Base-by-base conservation (phyloP, 2,888 invertebrate genomes). In the Drosophila colorata region DNA sequence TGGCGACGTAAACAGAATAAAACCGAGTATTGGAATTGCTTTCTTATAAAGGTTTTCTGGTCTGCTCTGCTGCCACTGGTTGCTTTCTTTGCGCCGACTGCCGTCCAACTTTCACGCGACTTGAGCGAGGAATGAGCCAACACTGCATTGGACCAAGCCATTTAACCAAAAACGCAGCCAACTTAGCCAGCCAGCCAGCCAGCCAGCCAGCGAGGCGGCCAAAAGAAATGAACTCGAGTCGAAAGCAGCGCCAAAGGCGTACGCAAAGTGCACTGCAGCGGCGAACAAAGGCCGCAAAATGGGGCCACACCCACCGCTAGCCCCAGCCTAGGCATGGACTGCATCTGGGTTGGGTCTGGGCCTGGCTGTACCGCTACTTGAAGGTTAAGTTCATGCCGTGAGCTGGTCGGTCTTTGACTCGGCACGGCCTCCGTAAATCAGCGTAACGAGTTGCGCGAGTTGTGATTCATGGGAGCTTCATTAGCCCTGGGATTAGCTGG, bases 31-130 rank as follows among this genome's bases (percentile, higher is more conserved):
- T 40, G 23, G 47, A 55, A 55, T 41, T 51, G 59, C 60, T 73
- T 60, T 69, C 60, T 74, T 65, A n/a, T 49, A 33, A 68, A 56
- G 49, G 56, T 55, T 53, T 43, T 41, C 55, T 71, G 52, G n/a
- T n/a, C 14, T 55, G 55, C 23, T 20, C 16, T 41, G 33, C 33
- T 37, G n/a, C 64, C 28, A 28, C 33, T 70, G 59, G 16, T 57
- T 61, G 87, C 84, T 87, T 84, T 81, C 73, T 83, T 86, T 74
- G 69, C 61, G 70, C 67, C 66, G 80, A 82, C 68, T 74, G 66
- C 40, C 78, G 90, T 80, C 80, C 90, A 90, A 92, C 92, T 92
- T 92, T 92, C 92, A 90, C 91, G 92, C 91, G 91, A 88, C 91
- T 90, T 88, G 88, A 89, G 88, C 88, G 90, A 90, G 89, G 88